Evolutionary conservation across 2,113 vertebrate genomes (phyloP).

Genomic region (Etheostoma cragini): DNA sequence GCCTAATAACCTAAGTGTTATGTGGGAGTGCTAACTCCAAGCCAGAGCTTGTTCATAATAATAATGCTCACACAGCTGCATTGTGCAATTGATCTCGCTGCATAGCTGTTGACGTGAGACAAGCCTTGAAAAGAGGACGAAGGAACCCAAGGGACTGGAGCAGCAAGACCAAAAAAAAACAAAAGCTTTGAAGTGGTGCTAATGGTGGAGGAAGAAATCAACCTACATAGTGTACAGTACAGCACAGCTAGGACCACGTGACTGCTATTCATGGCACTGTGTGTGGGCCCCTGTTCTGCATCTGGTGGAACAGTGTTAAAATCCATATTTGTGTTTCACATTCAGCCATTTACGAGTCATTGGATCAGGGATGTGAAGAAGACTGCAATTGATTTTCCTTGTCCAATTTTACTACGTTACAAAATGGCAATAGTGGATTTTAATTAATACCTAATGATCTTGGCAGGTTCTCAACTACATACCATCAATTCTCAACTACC

Average conservation of each 20-base stretch:
- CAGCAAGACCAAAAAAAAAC: conserved; percentile 27
- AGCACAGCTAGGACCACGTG: conserved; percentile 26
- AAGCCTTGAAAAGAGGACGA: conserved; percentile 58
- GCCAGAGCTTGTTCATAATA: conserved; percentile 30
- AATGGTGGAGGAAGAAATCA: conserved; percentile 65
- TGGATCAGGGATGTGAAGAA: background rate
- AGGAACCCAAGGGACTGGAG: conserved; percentile 42
- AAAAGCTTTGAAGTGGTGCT: conserved; percentile 65
- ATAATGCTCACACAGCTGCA: conserved; percentile 27
- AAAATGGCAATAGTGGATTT: background rate
- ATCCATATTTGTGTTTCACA: background rate
- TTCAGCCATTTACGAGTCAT: background rate
- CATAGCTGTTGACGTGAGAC: conserved; percentile 36
- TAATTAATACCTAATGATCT: background rate
- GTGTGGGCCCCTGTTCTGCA: conserved; percentile 30
- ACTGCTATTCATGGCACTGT: conserved; percentile 51
- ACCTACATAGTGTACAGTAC: conserved; percentile 60
- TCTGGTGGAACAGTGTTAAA: background rate
- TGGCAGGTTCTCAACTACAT: background rate
- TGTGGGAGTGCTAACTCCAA: conserved; percentile 5
- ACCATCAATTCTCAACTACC: background rate
- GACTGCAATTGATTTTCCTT: background rate
- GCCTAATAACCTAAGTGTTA: conserved; percentile 17
- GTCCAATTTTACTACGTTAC: too few species aligned
- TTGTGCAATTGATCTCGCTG: conserved; percentile 46